phyloP scores from a whole-genome alignment of 2,888 invertebrate species.

The Thereva nobilitata region DNA sequence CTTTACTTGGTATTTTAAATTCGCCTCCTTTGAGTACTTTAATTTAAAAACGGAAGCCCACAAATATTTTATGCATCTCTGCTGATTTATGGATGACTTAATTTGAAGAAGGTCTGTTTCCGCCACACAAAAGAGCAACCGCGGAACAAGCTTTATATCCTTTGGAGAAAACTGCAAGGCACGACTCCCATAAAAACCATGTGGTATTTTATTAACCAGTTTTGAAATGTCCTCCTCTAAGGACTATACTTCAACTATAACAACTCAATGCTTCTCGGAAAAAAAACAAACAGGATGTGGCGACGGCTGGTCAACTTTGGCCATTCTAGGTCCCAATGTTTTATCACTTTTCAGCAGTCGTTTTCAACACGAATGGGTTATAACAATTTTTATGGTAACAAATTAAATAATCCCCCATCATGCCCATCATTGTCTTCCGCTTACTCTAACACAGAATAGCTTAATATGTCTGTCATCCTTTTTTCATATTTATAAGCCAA shows the following conservation, averaged over 20 bases:
- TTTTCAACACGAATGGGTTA: slow-evolving; percentile 20
- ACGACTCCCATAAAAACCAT: slow-evolving; percentile 25
- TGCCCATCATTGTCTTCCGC: slow-evolving; percentile 16
- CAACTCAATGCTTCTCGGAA: not conserved
- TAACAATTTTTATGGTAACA: slow-evolving; percentile 18
- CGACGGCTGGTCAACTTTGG: slow-evolving; percentile 14
- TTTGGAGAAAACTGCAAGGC: slow-evolving; percentile 16
- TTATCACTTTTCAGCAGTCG: slow-evolving; percentile 16
- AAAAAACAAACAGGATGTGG: slow-evolving; percentile 1
- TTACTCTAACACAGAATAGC: not conserved
- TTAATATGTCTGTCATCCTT: slow-evolving; percentile 13
- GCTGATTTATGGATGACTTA: no score
- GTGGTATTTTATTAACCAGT: slow-evolving; percentile 22
- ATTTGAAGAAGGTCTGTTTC: no score
- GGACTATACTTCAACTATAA: slow-evolving; percentile 18
- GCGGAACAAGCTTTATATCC: not conserved
- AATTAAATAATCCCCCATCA: slow-evolving; percentile 12
- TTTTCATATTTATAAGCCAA: slow-evolving; percentile 16
- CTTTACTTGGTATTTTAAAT: no score
- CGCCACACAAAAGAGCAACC: not conserved
- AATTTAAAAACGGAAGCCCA: no score
- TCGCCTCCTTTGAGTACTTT: no score
- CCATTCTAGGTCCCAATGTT: not conserved
- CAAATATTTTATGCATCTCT: no score
- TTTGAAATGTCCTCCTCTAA: slow-evolving; percentile 20